phyloP scores from a whole-genome alignment of 2,113 vertebrate species.

The Glareola pratincola region DNA sequence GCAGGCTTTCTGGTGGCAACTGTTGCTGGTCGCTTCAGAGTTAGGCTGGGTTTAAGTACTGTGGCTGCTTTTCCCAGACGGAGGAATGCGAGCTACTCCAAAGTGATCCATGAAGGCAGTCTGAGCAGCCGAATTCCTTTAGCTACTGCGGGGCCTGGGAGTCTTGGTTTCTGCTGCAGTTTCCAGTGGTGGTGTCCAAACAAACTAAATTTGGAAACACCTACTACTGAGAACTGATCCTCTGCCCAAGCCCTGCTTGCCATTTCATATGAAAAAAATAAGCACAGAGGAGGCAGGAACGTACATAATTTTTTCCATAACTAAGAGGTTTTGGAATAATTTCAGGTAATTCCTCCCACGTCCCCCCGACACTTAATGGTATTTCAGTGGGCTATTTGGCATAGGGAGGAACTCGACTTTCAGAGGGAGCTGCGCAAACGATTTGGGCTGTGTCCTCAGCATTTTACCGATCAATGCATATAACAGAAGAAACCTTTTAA shows the following conservation, averaged over 20 bases:
- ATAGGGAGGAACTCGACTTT: not conserved
- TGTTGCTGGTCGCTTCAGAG: not conserved
- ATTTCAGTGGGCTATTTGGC: not conserved
- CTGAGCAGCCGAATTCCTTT: not conserved
- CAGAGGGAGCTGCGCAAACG: not conserved
- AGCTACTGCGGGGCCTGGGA: not conserved
- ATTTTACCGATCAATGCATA: fast-evolving
- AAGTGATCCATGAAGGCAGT: not conserved
- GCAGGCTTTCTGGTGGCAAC: not conserved
- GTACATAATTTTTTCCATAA: not conserved
- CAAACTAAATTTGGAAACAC: not conserved
- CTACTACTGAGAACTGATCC: not conserved
- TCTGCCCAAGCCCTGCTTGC: not conserved
- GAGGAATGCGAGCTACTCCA: not conserved
- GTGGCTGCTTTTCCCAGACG: not conserved
- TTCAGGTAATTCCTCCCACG: not conserved
- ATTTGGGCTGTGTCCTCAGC: not conserved
- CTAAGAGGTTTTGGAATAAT: not conserved
- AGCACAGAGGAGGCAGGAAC: not conserved
- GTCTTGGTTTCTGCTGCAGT: not conserved
- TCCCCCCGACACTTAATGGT: not conserved
- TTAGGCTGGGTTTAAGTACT: not conserved
- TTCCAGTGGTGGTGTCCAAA: not conserved
- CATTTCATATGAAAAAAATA: not conserved
- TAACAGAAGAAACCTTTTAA: not conserved